Percentiles rank a stretch among this genome's conserved stretches.
Evolutionary conservation across 1,140 invertebrate species (phyloP).

Genomic region (Eriosoma lanigerum): DNA sequence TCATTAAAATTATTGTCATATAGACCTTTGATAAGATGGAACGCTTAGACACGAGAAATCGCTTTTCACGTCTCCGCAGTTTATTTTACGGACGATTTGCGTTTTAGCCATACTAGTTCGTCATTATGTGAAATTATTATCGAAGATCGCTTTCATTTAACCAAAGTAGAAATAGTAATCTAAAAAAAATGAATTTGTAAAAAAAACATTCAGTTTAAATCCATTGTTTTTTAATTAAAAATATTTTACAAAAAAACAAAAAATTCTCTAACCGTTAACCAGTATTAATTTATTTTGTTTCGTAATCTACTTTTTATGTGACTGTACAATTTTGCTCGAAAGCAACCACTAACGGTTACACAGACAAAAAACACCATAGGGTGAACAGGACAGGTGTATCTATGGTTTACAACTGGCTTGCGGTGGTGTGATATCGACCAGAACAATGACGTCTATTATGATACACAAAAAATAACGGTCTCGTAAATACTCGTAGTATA

Average conservation of each 20-base stretch:
- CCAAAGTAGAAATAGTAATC: neutral
- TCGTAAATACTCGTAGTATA: neutral
- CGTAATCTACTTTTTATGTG: neutral
- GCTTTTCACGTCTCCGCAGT: slow-evolving; percentile 23
- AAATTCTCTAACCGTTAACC: neutral
- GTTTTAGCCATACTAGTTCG: neutral
- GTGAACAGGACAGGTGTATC: slow-evolving; percentile 28
- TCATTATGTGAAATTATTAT: neutral
- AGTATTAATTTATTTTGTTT: neutral
- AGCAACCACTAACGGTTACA: slow-evolving; percentile 17
- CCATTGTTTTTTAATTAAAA: slow-evolving; percentile 23
- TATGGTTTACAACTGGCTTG: slow-evolving; percentile 25
- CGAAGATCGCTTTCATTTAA: slow-evolving; percentile 14
- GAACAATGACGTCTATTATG: neutral
- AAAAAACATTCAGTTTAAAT: neutral
- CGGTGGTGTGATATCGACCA: slow-evolving; percentile 15
- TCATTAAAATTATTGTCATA: neutral
- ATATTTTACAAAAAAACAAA: neutral
- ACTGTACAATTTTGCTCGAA: neutral
- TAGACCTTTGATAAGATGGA: slow-evolving; percentile 1
- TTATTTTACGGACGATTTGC: slow-evolving; percentile 32
- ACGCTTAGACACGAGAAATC: slow-evolving; percentile 26
- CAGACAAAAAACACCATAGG: neutral
- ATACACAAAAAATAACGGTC: slow-evolving; percentile 7
- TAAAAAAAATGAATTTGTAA: neutral